Conservation (phyloP, 2,113 vertebrate species). For the Orientallactaga bullata region DNA sequence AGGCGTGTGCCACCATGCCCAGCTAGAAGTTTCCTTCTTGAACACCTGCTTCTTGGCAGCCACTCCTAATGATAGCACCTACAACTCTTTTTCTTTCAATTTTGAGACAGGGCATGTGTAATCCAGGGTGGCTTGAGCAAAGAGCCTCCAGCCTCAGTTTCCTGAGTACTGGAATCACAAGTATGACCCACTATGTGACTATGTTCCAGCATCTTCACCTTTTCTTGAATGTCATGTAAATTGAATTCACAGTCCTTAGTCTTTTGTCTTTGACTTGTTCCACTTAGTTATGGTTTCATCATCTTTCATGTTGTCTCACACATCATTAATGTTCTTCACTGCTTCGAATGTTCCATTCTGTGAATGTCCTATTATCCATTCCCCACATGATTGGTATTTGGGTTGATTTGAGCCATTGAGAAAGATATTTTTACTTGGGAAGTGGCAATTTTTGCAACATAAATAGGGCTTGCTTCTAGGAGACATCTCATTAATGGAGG, state of each 20-base stretch:
- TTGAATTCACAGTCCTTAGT: conserved; percentile 26
- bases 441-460: conserved; percentile 4
- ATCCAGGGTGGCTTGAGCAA: not conserved
- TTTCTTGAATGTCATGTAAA: conserved; percentile 24
- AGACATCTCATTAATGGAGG: conserved; percentile 14
- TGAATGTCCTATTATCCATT: too few species aligned
- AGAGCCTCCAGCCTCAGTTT: too few species aligned
- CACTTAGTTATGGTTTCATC: too few species aligned
- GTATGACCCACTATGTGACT: not conserved
- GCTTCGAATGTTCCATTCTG: too few species aligned
- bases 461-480: conserved; percentile 19
- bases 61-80: conserved; percentile 1
- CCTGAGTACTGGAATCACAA: too few species aligned
- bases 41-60: not conserved
- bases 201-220: not conserved
- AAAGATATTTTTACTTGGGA: not conserved
- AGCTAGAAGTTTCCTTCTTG: not conserved
- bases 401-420: too few species aligned
- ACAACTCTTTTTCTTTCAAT: not conserved
- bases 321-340: too few species aligned
- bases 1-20: too few species aligned
- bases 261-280: not conserved
- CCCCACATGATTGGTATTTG: too few species aligned
- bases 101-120: not conserved
- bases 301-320: not conserved